Evolutionary conservation across 2,113 vertebrate genomes (phyloP).

Genomic region (Holacanthus passer): DNA sequence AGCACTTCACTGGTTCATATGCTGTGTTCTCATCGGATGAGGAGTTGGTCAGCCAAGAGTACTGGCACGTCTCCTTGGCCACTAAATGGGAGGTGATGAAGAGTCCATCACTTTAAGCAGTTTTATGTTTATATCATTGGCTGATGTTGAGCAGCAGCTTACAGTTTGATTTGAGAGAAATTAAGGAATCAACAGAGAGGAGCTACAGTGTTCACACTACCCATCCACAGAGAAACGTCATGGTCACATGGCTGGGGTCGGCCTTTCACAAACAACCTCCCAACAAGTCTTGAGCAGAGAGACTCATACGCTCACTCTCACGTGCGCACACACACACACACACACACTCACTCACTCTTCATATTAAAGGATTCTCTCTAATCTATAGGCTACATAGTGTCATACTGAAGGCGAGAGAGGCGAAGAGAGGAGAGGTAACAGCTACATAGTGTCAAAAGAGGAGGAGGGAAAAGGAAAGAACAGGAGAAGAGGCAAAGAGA

Average conservation of each 20-base stretch:
- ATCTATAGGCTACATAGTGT: constrained; percentile 83
- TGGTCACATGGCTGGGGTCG: constrained; percentile 68
- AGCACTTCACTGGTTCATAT: constrained; percentile 75
- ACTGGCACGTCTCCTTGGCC: constrained; percentile 68
- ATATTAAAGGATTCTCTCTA: constrained; percentile 76
- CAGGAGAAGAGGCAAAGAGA: constrained; percentile 68
- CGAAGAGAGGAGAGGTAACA: constrained; percentile 70
- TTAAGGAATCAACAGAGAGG: constrained; percentile 66
- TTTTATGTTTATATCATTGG: constrained; percentile 68
- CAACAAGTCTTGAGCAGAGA: constrained; percentile 43
- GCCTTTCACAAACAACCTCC: constrained; percentile 45
- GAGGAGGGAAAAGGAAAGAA: constrained; percentile 44
- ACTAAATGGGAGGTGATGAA: constrained; percentile 62
- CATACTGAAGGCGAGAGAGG: constrained; percentile 78
- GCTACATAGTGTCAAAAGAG: constrained; percentile 78
- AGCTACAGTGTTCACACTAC: constrained; percentile 81
- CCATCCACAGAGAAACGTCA: constrained; percentile 70
- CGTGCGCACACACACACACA: constrained; percentile 2
- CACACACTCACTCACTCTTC: constrained; percentile 33
- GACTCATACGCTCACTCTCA: constrained; percentile 8
- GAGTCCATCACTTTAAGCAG: constrained; percentile 65
- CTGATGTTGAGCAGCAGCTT: constrained; percentile 82
- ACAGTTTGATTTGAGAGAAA: constrained; percentile 78
- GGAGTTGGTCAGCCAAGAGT: constrained; percentile 66
- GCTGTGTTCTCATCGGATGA: constrained; percentile 75